phyloP scores from a whole-genome alignment of 2,113 vertebrate species.

The Etheostoma cragini region DNA sequence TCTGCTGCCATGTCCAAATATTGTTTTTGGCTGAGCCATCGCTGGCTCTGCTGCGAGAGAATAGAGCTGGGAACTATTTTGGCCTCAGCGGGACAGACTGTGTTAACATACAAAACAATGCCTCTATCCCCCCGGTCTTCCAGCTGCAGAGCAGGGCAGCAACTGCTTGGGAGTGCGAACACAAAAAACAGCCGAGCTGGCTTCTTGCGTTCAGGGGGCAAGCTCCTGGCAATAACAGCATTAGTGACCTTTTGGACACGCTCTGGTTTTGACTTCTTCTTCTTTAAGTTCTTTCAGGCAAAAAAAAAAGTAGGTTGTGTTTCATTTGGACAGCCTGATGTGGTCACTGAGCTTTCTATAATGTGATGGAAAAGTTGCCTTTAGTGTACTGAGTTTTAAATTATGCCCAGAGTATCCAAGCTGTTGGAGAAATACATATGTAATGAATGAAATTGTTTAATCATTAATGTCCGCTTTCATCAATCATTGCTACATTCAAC shows the following conservation, averaged over 20 bases:
- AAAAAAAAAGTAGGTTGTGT: neutral
- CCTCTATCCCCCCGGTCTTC: conserved; percentile 52
- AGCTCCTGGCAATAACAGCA: conserved; percentile 22
- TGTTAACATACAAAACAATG: conserved; percentile 81
- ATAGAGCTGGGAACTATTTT: conserved; percentile 79
- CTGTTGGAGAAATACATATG: conserved; percentile 6
- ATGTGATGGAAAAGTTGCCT: neutral
- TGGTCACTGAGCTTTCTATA: neutral
- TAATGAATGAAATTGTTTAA: neutral
- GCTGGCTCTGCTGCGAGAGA: conserved; percentile 64
- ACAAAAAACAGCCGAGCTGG: conserved; percentile 17
- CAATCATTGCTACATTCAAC: conserved; percentile 1
- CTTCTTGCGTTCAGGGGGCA: conserved; percentile 3
- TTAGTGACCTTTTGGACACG: conserved; percentile 8
- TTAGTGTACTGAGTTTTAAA: neutral
- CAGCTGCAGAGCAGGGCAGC: conserved; percentile 72
- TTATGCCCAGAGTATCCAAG: neutral
- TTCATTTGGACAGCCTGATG: neutral
- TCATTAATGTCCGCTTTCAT: conserved; percentile 24
- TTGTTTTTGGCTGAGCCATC: conserved; percentile 79
- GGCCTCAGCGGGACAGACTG: conserved; percentile 70
- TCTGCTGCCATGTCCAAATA: conserved; percentile 83
- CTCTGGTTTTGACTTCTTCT: conserved; percentile 14
- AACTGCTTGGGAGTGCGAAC: conserved; percentile 25
- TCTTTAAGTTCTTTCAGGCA: neutral